phyloP scores from a whole-genome alignment of 1,140 invertebrate genomes.

The Panagrolaimus sp. region DNA sequence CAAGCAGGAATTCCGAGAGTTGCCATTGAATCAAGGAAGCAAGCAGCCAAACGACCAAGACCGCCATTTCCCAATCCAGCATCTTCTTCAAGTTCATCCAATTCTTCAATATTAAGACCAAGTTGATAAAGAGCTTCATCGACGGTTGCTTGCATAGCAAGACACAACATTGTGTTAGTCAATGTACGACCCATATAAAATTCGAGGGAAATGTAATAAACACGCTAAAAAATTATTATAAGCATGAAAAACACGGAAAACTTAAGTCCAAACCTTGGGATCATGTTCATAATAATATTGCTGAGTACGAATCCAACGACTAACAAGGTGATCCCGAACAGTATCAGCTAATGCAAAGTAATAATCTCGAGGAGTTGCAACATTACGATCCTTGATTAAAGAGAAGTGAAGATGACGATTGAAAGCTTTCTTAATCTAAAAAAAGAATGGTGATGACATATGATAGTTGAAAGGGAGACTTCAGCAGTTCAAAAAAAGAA shows the following conservation, averaged over 20 bases:
- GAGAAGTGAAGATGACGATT: slow-evolving; percentile 98
- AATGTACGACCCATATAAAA: slow-evolving; percentile 97
- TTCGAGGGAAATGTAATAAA: slow-evolving; percentile 96
- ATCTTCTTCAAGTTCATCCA: slow-evolving; percentile 94
- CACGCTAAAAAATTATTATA: slow-evolving; percentile 68
- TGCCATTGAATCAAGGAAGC: slow-evolving; percentile 95
- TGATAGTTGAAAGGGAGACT: too few relatives aligned
- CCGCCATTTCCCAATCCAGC: slow-evolving; percentile 95
- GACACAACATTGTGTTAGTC: slow-evolving; percentile 97
- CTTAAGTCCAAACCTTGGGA: slow-evolving; percentile 80
- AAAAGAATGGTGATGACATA: too few relatives aligned
- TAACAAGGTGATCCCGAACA: slow-evolving; percentile 93
- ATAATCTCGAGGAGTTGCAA: slow-evolving; percentile 90
- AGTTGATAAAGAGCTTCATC: slow-evolving; percentile 97
- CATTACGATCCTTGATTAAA: slow-evolving; percentile 95
- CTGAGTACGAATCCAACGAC: slow-evolving; percentile 96
- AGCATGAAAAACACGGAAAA: background rate
- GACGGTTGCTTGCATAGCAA: slow-evolving; percentile 89
- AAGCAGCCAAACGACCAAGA: slow-evolving; percentile 88
- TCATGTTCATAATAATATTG: slow-evolving; percentile 98
- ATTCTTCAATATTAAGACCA: slow-evolving; percentile 93
- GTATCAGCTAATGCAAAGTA: slow-evolving; percentile 94
- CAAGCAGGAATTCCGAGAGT: slow-evolving; percentile 96
- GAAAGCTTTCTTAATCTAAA: slow-evolving; percentile 85
- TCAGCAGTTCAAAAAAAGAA: too few relatives aligned